A percentile compares a stretch with the other conserved stretches of the same genome.
Conservation (phyloP, 2,113 vertebrate genomes). For the Myanophis thanlyinensis region DNA sequence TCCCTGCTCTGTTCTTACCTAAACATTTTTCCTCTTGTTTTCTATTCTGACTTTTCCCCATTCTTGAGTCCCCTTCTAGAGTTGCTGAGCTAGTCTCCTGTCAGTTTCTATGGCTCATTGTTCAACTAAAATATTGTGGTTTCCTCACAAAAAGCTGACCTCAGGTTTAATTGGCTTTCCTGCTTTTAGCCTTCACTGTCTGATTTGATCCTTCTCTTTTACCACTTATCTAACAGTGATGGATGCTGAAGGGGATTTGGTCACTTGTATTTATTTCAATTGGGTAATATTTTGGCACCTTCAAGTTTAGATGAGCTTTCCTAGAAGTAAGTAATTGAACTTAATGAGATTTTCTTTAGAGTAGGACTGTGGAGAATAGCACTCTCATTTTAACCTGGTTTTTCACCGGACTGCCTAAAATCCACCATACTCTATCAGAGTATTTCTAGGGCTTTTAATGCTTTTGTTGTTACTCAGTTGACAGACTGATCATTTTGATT, state of each 20-base stretch:
- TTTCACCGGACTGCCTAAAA: neutral
- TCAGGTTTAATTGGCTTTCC: conserved; percentile 13
- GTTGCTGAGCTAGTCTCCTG: neutral
- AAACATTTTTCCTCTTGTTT: neutral
- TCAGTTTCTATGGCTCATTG: neutral
- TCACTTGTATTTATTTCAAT: neutral
- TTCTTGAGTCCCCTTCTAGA: neutral
- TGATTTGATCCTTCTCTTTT: neutral
- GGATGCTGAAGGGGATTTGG: neutral
- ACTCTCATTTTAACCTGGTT: neutral
- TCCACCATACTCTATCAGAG: neutral
- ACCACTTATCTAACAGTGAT: neutral
- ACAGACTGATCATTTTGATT: conserved; percentile 13
- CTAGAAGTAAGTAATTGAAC: neutral
- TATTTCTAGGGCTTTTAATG: neutral
- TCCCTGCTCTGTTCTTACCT: neutral
- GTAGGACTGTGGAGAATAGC: neutral
- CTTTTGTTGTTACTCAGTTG: neutral
- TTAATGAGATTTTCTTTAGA: neutral
- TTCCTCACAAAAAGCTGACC: conserved; percentile 5
- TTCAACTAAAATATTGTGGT: neutral
- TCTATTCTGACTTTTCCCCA: neutral
- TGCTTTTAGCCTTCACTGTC: neutral
- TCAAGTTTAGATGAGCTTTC: neutral
- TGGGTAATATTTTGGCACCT: neutral